Evolutionary conservation across 2,797 vertebrate species (phyloP), one percentile per base, ranked within the genome.

Genomic region (Chelon auratus): DNA sequence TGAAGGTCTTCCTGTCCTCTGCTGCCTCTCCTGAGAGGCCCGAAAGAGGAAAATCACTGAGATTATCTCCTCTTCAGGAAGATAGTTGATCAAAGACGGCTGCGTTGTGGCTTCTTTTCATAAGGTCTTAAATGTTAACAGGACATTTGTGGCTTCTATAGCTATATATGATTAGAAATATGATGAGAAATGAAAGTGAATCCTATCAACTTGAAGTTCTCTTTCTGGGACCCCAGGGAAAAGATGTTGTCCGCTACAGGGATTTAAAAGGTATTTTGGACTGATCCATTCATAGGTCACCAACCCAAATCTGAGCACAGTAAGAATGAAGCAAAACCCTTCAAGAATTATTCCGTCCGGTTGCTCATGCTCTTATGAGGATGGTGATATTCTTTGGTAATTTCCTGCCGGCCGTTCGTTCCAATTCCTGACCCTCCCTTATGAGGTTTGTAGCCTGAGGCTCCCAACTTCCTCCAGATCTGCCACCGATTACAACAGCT

Each of bases 331-430:
- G 64, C 36, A 14, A 1, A 59, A 66, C 43, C 71, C 68, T 71
- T 22, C 20, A 12, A 40, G 36, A 18, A 6, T 79, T 71, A 72
- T 45, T 43, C 42, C 4, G 39, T 60, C 37, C 20, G 17, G 13
- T 45, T 61, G 26, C 56, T 85, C 64, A 20, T 9, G 11, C 61
- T 73, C 59, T 62, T 80, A 72, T 76, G 62, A 79, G 80, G 74
- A 90, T 76, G 70, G 65, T 69, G 71, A 80, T 92, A 80, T 86
- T 91, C 79, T 89, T 64, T 59, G 57, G 88, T 92, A 84, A 93
- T 93, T 93, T 94, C 92, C 92, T 93, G 89, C 90, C 69, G 33
- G 80, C 63, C 63, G 20, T 22, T 69, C 11, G 9, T 80, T 91
- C 85, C 80, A 68, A 78, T 82, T 88, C 69, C 81, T 70, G 83